These are phyloP conservation scores for Drosophila seclusa DNA, from an alignment of 2,888 invertebrate genomes.

Conservation along the genomic window DNA sequence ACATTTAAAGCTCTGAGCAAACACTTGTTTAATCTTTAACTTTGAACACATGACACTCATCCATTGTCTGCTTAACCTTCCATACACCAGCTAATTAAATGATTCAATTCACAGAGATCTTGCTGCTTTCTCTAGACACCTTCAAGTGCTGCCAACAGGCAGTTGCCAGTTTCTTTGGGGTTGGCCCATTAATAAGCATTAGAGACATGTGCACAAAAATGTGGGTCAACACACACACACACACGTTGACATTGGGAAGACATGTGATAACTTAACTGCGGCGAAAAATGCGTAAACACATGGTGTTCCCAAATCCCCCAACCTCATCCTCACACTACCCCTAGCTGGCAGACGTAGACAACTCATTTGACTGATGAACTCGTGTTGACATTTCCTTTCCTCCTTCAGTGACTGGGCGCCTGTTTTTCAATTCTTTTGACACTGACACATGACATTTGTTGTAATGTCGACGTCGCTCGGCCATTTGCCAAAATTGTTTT, in stretches of 20 bases:
- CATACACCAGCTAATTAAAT: conserved; percentile 65
- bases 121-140: conserved; percentile 25
- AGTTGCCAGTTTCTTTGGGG: conserved; percentile 19
- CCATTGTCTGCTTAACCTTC: conserved; percentile 33
- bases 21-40: conserved; percentile 2
- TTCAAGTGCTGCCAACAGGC: conserved; percentile 36
- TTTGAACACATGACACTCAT: conserved; percentile 11
- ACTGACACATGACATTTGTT: conserved; percentile 81
- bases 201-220: conserved; percentile 64
- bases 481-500: conserved; percentile 83
- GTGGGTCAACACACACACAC: conserved; percentile 62
- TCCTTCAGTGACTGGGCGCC: conserved; percentile 35
- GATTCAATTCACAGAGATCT: conserved; percentile 54
- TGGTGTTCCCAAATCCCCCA: conserved; percentile 26
- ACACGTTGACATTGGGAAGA: conserved; percentile 25
- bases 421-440: conserved; percentile 75
- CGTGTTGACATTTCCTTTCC: conserved; percentile 79
- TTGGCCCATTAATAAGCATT: conserved; percentile 71
- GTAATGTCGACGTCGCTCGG: conserved; percentile 64
- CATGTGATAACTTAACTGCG: conserved; percentile 49
- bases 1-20: conserved; percentile 14
- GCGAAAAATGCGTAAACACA: conserved; percentile 56
- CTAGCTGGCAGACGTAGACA: conserved; percentile 62
- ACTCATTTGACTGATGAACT: conserved; percentile 84
- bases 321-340: conserved; percentile 9